These are phyloP conservation scores for Psettodes erumei DNA, from an alignment of 2,113 vertebrate species.

Conservation along the genomic window DNA sequence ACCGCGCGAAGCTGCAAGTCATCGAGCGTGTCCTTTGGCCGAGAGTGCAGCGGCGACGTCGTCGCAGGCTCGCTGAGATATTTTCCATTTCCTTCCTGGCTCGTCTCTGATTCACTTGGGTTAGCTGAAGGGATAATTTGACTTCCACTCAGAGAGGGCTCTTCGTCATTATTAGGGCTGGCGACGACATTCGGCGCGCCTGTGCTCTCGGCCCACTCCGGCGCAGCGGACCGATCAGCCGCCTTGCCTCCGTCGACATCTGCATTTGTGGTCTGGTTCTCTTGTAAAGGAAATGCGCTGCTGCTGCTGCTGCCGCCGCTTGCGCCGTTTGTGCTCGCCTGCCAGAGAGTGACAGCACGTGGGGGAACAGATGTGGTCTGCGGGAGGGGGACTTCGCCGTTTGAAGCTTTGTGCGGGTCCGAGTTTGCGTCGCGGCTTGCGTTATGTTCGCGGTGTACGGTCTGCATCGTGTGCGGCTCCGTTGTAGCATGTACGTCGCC, in stretches of 20 bases:
- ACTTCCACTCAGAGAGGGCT: slow-evolving; percentile 37
- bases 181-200: background rate
- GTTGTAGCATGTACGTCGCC: background rate
- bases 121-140: slow-evolving; percentile 6
- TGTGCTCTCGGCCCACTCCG: background rate
- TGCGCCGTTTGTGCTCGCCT: slow-evolving; percentile 41
- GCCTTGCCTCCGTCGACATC: slow-evolving; percentile 44
- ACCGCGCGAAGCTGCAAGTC: slow-evolving; percentile 31
- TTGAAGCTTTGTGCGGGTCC: slow-evolving; percentile 41
- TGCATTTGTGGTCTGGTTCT: slow-evolving; percentile 53
- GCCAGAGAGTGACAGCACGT: slow-evolving; percentile 51
- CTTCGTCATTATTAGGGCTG: slow-evolving; percentile 38
- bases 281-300: slow-evolving; percentile 27
- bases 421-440: slow-evolving; percentile 14
- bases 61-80: slow-evolving; percentile 26
- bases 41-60: background rate
- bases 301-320: slow-evolving; percentile 54
- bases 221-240: slow-evolving; percentile 40
- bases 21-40: slow-evolving; percentile 9
- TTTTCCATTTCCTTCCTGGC: slow-evolving; percentile 42
- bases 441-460: background rate
- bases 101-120: slow-evolving; percentile 29
- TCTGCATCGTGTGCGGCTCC: slow-evolving; percentile 6
- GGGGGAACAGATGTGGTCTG: slow-evolving; percentile 73
- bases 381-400: slow-evolving; percentile 44